phyloP scores from a whole-genome alignment of 2,888 invertebrate genomes.

The Caenorhabditis sp. region DNA sequence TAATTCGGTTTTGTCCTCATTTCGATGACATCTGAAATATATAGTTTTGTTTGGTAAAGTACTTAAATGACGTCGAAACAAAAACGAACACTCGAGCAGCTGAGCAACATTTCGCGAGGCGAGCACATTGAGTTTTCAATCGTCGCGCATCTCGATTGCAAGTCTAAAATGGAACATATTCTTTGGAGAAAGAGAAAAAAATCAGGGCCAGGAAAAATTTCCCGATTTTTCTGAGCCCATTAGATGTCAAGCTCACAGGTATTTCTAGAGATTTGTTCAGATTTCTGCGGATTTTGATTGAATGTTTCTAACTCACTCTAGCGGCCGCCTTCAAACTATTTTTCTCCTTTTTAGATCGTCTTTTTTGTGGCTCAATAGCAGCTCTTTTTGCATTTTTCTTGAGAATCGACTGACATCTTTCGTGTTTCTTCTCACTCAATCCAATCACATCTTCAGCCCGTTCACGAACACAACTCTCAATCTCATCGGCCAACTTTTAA shows the following conservation, averaged over 20 bases:
- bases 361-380: conserved; percentile 38
- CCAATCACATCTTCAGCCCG: conserved; percentile 19
- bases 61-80: neutral
- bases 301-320: conserved; percentile 7
- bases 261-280: no score
- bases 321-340: conserved; percentile 40
- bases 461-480: conserved; percentile 36
- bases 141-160: conserved; percentile 49
- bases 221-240: neutral
- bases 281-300: neutral
- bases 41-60: neutral
- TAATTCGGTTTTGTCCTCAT: conserved; percentile 35
- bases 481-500: conserved; percentile 33
- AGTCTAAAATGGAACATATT: conserved; percentile 11
- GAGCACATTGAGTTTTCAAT: conserved; percentile 46
- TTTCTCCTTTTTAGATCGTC: conserved; percentile 36
- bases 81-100: conserved; percentile 44
- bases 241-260: no score
- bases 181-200: neutral
- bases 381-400: conserved; percentile 42
- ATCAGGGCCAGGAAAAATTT: neutral
- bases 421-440: conserved; percentile 34
- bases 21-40: conserved; percentile 38
- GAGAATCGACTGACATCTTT: conserved; percentile 36
- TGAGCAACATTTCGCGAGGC: conserved; percentile 49